A percentile compares a stretch with the other conserved stretches of the same genome.
These are phyloP conservation scores for Periparus ater DNA, from an alignment of 2,797 vertebrate genomes.

Conservation along the genomic window DNA sequence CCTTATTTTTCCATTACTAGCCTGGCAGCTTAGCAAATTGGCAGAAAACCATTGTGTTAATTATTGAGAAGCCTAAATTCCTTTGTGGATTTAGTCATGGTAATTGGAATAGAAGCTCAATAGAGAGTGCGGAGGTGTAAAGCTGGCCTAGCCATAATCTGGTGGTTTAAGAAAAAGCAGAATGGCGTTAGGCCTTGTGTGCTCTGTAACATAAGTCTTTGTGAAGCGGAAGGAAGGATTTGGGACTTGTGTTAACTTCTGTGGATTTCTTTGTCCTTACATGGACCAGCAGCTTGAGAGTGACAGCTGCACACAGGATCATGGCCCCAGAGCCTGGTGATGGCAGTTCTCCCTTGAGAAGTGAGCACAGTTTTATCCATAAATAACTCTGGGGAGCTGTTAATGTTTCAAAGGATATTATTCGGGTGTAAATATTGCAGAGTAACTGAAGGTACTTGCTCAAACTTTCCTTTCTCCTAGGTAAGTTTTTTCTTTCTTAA, in stretches of 20 bases:
- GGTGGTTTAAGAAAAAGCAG: not conserved
- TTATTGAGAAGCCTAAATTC: conserved; percentile 39
- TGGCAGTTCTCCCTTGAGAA: not conserved
- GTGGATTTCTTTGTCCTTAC: not conserved
- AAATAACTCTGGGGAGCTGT: not conserved
- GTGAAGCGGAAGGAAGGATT: not conserved
- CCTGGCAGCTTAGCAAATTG: not conserved
- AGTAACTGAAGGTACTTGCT: not conserved
- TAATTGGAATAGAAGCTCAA: conserved; percentile 21
- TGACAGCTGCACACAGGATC: not conserved
- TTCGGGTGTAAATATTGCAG: not conserved
- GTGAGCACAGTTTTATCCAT: not conserved
- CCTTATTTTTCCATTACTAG: not conserved
- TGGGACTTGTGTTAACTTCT: not conserved
- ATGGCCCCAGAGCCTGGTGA: not conserved
- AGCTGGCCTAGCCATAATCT: conserved; percentile 27
- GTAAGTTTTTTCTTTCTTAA: not conserved
- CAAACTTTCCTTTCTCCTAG: not conserved
- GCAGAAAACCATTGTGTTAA: conserved; percentile 21
- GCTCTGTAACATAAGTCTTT: not conserved
- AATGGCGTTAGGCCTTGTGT: not conserved
- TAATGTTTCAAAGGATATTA: not conserved
- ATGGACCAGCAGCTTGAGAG: not conserved
- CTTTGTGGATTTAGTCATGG: conserved; percentile 27
- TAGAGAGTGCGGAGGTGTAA: conserved; percentile 2